phyloP scores from a whole-genome alignment of 2,797 vertebrate species.

The Pipistrellus pipistrellus region DNA sequence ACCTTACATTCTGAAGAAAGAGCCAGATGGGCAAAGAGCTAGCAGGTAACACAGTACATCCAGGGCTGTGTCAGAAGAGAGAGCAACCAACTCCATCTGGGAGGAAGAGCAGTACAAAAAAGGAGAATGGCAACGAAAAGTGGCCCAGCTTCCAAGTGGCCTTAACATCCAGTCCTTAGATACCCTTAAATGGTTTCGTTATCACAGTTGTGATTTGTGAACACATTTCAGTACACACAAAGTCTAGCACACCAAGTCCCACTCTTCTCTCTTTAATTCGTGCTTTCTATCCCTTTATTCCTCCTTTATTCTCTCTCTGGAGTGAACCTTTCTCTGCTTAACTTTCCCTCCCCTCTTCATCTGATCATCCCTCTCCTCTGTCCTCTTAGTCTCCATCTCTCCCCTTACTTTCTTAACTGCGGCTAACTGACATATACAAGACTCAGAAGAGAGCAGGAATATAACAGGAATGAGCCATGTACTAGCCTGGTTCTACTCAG shows the following conservation, averaged over 20 bases:
- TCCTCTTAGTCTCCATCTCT: not conserved
- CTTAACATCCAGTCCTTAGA: not conserved
- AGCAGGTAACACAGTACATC: too few species aligned
- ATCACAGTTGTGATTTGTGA: too few species aligned
- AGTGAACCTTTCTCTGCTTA: not conserved
- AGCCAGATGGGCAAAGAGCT: not conserved
- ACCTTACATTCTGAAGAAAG: not conserved
- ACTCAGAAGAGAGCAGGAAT: not conserved
- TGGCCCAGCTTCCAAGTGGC: not conserved
- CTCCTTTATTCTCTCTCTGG: not conserved
- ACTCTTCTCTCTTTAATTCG: not conserved
- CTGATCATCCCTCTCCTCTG: not conserved
- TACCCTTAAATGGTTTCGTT: fast-evolving
- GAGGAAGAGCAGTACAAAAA: not conserved
- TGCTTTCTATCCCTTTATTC: too few species aligned
- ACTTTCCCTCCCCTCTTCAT: not conserved
- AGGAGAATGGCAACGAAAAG: not conserved
- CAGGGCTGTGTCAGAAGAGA: not conserved
- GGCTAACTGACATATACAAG: not conserved
- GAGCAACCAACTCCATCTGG: not conserved
- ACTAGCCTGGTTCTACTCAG: not conserved
- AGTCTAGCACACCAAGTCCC: too few species aligned
- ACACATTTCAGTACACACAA: too few species aligned
- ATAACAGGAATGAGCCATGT: too few species aligned
- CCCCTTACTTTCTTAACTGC: not conserved